These are phyloP conservation scores for Aleiodes leptofemur DNA, from an alignment of 2,888 invertebrate genomes.

Conservation along the genomic window DNA sequence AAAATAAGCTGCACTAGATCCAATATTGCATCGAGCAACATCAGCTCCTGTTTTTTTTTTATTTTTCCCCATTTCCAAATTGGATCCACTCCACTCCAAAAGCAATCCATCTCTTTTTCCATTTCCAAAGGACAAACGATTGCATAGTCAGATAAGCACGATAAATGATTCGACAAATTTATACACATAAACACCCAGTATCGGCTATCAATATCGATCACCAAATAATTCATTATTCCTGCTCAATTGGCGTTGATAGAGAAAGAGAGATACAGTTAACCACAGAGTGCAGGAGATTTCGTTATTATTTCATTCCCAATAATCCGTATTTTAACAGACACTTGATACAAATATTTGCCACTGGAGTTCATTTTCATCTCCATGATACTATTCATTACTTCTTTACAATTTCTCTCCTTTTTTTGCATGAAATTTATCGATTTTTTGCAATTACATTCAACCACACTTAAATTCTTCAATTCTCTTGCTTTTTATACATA, in stretches of 20 bases:
- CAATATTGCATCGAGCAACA: too few species aligned
- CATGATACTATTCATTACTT: too few species aligned
- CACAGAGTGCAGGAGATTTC: conserved; percentile 41
- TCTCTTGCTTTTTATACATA: too few species aligned
- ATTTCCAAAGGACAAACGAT: conserved; percentile 14
- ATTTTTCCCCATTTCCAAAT: too few species aligned
- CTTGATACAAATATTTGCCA: conserved; percentile 10
- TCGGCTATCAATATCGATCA: conserved; percentile 56
- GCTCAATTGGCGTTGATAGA: conserved; percentile 65
- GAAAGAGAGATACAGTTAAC: conserved; percentile 48
- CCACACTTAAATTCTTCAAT: too few species aligned
- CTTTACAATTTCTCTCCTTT: conserved; percentile 35
- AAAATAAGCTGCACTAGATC: too few species aligned
- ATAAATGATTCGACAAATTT: conserved; percentile 30
- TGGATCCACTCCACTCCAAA: too few species aligned
- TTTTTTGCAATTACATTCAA: too few species aligned
- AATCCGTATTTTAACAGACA: conserved; percentile 40
- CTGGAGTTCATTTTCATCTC: too few species aligned
- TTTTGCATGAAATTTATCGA: not conserved
- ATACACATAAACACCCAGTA: conserved; percentile 36
- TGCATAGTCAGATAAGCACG: too few species aligned
- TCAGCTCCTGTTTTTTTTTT: too few species aligned
- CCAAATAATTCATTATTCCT: conserved; percentile 66
- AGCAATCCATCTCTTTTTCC: too few species aligned
- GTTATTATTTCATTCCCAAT: conserved; percentile 54